These are phyloP conservation scores for Microchrysa polita DNA, from an alignment of 2,888 invertebrate species.

Conservation along the genomic window DNA sequence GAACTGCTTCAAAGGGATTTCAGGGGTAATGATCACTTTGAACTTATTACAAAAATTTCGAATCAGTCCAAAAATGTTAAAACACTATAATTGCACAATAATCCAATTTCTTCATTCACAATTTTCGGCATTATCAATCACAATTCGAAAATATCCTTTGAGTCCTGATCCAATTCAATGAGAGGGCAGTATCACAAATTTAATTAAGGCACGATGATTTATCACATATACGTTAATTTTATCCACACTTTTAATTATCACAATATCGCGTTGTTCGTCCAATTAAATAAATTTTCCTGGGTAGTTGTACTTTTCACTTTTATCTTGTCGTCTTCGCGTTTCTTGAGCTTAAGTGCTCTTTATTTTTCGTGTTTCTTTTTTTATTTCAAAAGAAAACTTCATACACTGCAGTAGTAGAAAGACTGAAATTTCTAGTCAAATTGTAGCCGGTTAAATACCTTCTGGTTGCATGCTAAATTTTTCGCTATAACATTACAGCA, in stretches of 20 bases:
- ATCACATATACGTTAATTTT: neutral
- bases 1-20: too few species aligned
- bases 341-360: neutral
- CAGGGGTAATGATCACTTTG: too few species aligned
- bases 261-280: conserved; percentile 4
- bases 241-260: neutral
- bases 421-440: conserved; percentile 66
- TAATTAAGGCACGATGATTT: neutral
- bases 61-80: too few species aligned
- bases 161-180: neutral
- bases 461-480: conserved; percentile 54
- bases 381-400: conserved; percentile 55
- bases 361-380: neutral
- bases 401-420: conserved; percentile 63
- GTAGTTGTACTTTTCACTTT: conserved; percentile 1
- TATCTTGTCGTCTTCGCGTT: conserved; percentile 20
- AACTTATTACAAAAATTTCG: too few species aligned
- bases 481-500: neutral
- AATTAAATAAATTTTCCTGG: conserved; percentile 31
- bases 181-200: neutral
- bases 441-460: conserved; percentile 66
- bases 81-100: too few species aligned
- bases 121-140: neutral
- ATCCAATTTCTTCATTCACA: too few species aligned
- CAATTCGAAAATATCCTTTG: neutral